Base-by-base conservation (phyloP, 2,888 invertebrate species). In the Cephus nigrinus region DNA sequence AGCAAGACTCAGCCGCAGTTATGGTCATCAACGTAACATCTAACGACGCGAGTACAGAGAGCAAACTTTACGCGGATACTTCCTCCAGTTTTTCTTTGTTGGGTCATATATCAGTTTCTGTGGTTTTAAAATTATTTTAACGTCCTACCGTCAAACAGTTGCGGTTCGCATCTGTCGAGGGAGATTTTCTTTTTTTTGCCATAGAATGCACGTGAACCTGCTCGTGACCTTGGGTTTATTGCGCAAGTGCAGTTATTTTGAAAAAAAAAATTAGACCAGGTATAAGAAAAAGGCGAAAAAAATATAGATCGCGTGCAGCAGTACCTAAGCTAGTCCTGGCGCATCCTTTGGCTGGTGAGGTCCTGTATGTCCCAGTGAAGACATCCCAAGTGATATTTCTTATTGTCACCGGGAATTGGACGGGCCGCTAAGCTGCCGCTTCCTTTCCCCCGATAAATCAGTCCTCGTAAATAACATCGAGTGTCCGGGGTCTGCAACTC, bases 371-470 rank as follows among this genome's bases (percentile, higher is more conserved):
- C 40, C 40, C 15, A 30, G 32, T 32, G 69, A 69, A 69, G 69
- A 32, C 69, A 15, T 32, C 69, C 31, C 12, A 69, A 15, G 69
- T 84, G 77, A 83, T 82, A 77, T 85, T 87, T 85, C 85, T 89
- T 86, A 85, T 86, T 86, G 86, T 88, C 84, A 83, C 80, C 83
- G 80, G 83, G 86, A 86, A 88, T 88, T 84, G 87, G 82, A 84
- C 84, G 80, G 82, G 82, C 80, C 83, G 83, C 86, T 88, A 85
- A 87, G 86, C 87, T 85, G 87, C 86, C 87, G 87, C 85, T 88
- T 89, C 86, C 89, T 88, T 86, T 88, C 86, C 84, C 86, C 87
- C 89, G 89, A 90, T 90, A 90, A 90, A 90, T 90, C 90, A 90
- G 87, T 84, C 83, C 85, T 86, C 90, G 88, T 90, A 90, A 90